phyloP scores from a whole-genome alignment of 1,140 invertebrate species.

The Rhynchophorus ferrugineus region DNA sequence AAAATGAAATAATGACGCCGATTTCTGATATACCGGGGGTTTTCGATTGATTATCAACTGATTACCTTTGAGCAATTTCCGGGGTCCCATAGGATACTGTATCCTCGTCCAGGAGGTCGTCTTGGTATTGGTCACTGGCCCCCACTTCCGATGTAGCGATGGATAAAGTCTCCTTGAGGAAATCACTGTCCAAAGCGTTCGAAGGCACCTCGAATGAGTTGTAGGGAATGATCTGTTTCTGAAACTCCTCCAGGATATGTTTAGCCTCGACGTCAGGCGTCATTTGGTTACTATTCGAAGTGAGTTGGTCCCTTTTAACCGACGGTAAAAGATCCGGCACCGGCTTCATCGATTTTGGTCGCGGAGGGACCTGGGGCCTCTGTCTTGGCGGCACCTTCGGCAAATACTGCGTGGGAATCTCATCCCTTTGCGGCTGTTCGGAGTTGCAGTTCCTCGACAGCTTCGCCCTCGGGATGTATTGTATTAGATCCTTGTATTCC shows the following conservation, averaged over 20 bases:
- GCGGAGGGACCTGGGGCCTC: conserved; percentile 4
- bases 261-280: conserved; percentile 28
- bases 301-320: background rate
- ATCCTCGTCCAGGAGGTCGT: background rate
- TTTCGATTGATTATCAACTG: too few species aligned
- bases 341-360: conserved; percentile 3
- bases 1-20: too few species aligned
- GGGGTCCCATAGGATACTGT: conserved; percentile 12
- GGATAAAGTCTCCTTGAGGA: conserved; percentile 25
- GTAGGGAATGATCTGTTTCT: conserved; percentile 25
- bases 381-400: background rate
- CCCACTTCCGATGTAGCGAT: conserved; percentile 8
- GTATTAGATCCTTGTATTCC: background rate
- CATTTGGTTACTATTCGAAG: conserved; percentile 2
- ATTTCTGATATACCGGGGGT: too few species aligned
- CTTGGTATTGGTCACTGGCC: background rate
- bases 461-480: conserved; percentile 12
- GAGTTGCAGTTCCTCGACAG: background rate
- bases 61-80: conserved; percentile 9
- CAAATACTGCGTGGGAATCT: background rate
- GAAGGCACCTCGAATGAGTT: conserved; percentile 24
- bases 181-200: conserved; percentile 24
- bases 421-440: too few species aligned
- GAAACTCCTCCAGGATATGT: conserved; percentile 24
- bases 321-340: conserved; percentile 1